These are phyloP conservation scores for Dunckerocampus dactyliophorus DNA, from an alignment of 2,113 vertebrate species.

Conservation along the genomic window DNA sequence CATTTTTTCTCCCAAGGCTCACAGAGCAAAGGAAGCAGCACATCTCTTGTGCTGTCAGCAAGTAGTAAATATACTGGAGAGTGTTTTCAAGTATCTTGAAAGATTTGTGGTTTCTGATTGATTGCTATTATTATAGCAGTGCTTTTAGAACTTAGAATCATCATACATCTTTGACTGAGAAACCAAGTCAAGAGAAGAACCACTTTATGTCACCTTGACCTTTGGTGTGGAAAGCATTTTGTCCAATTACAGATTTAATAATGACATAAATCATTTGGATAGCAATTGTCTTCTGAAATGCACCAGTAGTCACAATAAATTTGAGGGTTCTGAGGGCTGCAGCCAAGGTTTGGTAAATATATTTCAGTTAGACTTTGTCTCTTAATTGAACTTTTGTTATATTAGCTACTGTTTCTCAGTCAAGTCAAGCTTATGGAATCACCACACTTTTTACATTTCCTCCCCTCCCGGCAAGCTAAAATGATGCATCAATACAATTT, in stretches of 20 bases:
- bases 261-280: constrained; percentile 9
- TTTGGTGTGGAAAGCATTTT: constrained; percentile 11
- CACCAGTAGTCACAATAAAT: not conserved
- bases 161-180: constrained; percentile 38
- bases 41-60: not conserved
- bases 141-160: constrained; percentile 55
- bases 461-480: no score
- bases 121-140: constrained; percentile 19
- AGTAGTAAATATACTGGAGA: constrained; percentile 23
- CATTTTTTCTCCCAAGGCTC: constrained; percentile 32
- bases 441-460: no score
- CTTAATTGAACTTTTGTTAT: no score
- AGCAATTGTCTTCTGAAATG: not conserved
- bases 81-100: constrained; percentile 18
- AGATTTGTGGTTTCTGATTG: constrained; percentile 41
- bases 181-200: constrained; percentile 23
- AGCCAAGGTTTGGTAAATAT: not conserved
- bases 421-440: no score
- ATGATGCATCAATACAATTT: no score
- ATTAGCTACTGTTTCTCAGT: no score
- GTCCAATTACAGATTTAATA: constrained; percentile 16
- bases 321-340: not conserved
- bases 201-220: constrained; percentile 18
- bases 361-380: not conserved
- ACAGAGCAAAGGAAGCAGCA: constrained; percentile 18